Base-by-base conservation (phyloP, 2,113 vertebrate genomes). In the Dromas ardeola region DNA sequence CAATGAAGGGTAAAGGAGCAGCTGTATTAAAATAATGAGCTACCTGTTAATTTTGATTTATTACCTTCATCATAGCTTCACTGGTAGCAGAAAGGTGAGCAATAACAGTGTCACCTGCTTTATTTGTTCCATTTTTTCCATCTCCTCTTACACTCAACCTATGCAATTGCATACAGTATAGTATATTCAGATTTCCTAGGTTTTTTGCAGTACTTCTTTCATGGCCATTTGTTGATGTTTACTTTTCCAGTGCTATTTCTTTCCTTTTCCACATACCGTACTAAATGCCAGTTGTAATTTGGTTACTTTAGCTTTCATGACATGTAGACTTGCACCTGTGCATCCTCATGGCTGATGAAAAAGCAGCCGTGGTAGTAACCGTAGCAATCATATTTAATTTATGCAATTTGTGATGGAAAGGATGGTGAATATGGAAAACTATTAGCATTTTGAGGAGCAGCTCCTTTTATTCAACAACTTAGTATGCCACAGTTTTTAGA, bases 31-130 rank as follows among this genome's bases (percentile, higher is more conserved):
- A 70, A 74, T 86, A 86, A 69, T 61, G 61, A 92, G 50, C 79
- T 84, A 11, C 27, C 42, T 79, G 52, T 56, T 93, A 93, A 93
- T 91, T 88, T 71, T 76, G 88, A 88, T 91, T 66, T 77, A 91
- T 88, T 85, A 38, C 73, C 45, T 38, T 50, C 40, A 9, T 74
- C 32, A 29, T 15, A 59, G 26, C 40, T 55, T 49, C 55, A 9
- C 53, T 52, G 65, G 12, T 50, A 56, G 13, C 42, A 72, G 65
- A 50, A 76, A 81, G 62, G 66, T 20, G 15, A 59, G 50, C n/a
- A 65, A 14, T 40, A 53, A 67, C 63, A 30, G 34, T 17, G 55
- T 76, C 59, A 18, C 71, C 47, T 43, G 3, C 45, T 69, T 58
- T 16, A 17, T 78, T 58, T 43, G 7, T 29, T 67, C 19, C 5